phyloP scores from a whole-genome alignment of 2,113 vertebrate genomes.

The Platycercus adscitus region DNA sequence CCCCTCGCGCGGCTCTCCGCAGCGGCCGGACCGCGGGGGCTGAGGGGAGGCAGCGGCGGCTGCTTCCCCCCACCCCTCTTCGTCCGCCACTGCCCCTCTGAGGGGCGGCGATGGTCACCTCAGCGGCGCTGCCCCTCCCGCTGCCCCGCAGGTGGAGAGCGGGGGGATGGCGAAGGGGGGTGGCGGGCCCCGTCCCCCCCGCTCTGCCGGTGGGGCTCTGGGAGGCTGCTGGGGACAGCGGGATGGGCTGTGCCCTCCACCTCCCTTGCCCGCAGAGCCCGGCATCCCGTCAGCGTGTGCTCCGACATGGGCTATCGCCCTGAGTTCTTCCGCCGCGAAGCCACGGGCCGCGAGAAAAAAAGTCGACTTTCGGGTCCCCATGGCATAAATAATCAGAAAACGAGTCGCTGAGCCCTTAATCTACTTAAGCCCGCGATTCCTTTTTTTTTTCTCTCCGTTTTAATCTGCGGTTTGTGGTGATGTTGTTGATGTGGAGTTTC shows the following conservation, averaged over 20 bases:
- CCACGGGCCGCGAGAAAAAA: background rate
- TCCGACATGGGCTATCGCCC: background rate
- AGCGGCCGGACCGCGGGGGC: background rate
- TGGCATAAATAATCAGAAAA: background rate
- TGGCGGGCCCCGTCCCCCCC: background rate
- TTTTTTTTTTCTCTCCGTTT: background rate
- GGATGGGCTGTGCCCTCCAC: background rate
- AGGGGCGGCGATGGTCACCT: constrained; percentile 7
- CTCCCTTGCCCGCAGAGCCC: background rate
- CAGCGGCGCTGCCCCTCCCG: background rate
- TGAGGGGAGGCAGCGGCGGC: background rate
- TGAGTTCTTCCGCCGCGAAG: background rate
- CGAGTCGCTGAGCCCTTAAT: constrained; percentile 22
- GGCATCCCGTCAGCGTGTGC: background rate
- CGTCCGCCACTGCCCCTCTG: background rate
- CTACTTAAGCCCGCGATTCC: background rate
- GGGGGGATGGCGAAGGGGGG: background rate
- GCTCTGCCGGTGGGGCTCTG: background rate
- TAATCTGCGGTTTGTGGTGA: background rate
- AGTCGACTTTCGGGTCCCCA: background rate
- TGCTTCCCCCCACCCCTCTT: background rate
- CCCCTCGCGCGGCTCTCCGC: background rate
- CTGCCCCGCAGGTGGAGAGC: background rate
- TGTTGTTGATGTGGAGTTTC: background rate
- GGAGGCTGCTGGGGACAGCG: background rate